These are phyloP conservation scores for Onychostoma macrolepis DNA, from an alignment of 2,113 vertebrate species.

Conservation along the genomic window DNA sequence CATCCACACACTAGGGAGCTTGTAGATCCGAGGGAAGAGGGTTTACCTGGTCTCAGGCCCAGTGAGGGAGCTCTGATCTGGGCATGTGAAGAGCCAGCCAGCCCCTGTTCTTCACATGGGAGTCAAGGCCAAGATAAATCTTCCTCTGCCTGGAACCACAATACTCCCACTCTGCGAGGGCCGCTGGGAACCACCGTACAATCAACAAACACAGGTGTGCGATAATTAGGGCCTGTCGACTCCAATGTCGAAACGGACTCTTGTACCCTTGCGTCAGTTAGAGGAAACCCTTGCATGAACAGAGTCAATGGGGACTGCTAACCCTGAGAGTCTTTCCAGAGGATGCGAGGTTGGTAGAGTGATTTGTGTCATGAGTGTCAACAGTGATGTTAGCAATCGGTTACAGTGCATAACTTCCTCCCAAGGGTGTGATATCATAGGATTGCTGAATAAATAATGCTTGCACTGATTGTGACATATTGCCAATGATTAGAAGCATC, in stretches of 20 bases:
- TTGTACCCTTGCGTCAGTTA: constrained; percentile 65
- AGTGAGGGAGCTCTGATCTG: constrained; percentile 58
- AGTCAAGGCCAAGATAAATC: constrained; percentile 80
- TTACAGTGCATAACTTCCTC: constrained; percentile 50
- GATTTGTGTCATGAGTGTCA: constrained; percentile 44
- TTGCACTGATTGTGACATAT: constrained; percentile 68
- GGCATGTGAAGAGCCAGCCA: constrained; percentile 60
- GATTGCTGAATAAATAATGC: constrained; percentile 63
- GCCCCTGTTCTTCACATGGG: constrained; percentile 65
- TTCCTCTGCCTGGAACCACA: constrained; percentile 67
- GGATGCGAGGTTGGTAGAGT: constrained; percentile 55
- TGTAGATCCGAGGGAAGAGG: constrained; percentile 46
- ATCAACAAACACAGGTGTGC: constrained; percentile 78
- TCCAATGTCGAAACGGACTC: constrained; percentile 70
- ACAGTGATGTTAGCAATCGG: constrained; percentile 54
- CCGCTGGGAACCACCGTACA: constrained; percentile 75
- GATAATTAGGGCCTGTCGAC: constrained; percentile 76
- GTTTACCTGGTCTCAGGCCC: constrained; percentile 65
- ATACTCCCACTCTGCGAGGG: constrained; percentile 69
- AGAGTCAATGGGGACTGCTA: constrained; percentile 52
- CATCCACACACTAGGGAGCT: constrained; percentile 41
- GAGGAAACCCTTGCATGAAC: constrained; percentile 55
- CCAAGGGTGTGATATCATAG: constrained; percentile 60
- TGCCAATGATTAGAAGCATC: constrained; percentile 57
- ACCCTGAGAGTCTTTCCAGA: constrained; percentile 56